Base-by-base conservation (phyloP, 2,113 vertebrate species). In the Myrmecophaga tridactyla region DNA sequence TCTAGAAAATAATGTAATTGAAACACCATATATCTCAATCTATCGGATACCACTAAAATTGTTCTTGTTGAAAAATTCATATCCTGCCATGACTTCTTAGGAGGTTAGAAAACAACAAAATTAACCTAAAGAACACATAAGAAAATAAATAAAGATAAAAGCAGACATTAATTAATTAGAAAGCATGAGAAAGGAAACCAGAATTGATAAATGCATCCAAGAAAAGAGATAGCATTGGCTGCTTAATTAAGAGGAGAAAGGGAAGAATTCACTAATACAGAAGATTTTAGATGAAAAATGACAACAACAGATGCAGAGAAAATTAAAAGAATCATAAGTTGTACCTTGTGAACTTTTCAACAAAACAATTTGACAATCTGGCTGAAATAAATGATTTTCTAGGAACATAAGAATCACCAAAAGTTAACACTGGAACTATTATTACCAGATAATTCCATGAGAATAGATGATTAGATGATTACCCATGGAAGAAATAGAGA, bases 321-420 rank as follows among this genome's bases (percentile, higher is more conserved):
- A 95, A 92, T 94, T 41, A 85, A 60, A 85, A 90, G 77, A 93
- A 70, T 92, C 69, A 4, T 94, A 80, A 87, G 58, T 51, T 75
- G 77, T 89, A 92, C 67, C 90, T 86, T 29, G n/a, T 95, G 86
- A 93, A 91, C 83, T 95, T 96, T 78, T 94, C 75, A 94, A 82
- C 87, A 95, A 89, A 94, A 82, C n/a, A 76, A 36, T 90, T 94
- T 95, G 77, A 94, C 93, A 94, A 62, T 88, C 86, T 95, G 82
- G 34, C 25, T 87, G 53, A 93, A 94, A 89, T 89, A 92, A 96
- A 53, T 95, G 60, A 92, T 92, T 90, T 95, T 95, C 90, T 96
- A 90, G 88, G 96, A 97, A 93, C 89, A 90, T 78, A 90, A 75
- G 78, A 95, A 75, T 96, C 96, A 94, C 62, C 62, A 92, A 83